Evolutionary conservation across 30 jellyfish, hydroid and myxozoan genomes (phyloP).

Genomic region (Hydractinia symbiolongicarpus): DNA sequence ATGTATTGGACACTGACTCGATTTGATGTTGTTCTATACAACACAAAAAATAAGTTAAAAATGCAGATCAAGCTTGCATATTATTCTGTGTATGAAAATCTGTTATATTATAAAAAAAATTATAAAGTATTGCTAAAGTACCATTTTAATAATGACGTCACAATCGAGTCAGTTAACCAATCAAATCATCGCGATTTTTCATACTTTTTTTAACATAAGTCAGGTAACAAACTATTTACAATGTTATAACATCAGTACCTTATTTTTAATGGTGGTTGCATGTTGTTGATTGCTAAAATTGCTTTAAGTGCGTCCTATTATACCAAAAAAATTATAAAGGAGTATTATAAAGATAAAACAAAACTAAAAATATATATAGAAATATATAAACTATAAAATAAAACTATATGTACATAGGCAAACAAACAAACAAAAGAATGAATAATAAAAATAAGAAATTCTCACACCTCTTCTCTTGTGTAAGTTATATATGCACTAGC

Average conservation of each 20-base stretch:
- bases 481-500: slow-evolving; percentile 97
- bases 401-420: not conserved
- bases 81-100: too few species aligned
- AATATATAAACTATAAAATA: not conserved
- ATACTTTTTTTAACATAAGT: too few species aligned
- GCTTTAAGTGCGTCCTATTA: slow-evolving; percentile 85
- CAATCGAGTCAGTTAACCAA: too few species aligned
- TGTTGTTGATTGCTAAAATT: slow-evolving; percentile 68
- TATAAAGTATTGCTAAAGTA: too few species aligned
- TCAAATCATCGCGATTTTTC: too few species aligned
- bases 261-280: slow-evolving; percentile 59
- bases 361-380: not conserved
- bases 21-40: too few species aligned
- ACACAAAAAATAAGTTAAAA: too few species aligned
- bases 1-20: too few species aligned
- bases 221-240: too few species aligned
- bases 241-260: slow-evolving; percentile 16
- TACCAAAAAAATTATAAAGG: not conserved
- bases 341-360: not conserved
- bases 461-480: slow-evolving; percentile 85
- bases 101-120: too few species aligned
- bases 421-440: not conserved
- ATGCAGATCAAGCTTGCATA: too few species aligned
- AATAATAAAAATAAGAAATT: not conserved
- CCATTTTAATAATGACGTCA: too few species aligned